phyloP scores from a whole-genome alignment of 64 coral and sea anemone species.

The Porites lutea region DNA sequence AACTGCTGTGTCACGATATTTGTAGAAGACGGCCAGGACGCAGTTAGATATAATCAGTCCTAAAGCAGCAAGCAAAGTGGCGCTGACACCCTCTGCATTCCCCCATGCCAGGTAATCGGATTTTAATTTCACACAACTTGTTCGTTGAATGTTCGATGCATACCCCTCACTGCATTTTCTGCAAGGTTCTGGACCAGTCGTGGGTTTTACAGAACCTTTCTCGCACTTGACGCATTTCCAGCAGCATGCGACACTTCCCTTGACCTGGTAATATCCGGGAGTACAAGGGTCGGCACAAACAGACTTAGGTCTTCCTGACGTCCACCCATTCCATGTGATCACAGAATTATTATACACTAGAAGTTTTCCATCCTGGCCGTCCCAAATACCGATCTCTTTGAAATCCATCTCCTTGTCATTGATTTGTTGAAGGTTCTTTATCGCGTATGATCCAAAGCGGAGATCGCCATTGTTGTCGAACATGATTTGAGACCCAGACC shows the following conservation, averaged over 20 bases:
- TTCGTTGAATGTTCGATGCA: slow-evolving; percentile 69
- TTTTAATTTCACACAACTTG: slow-evolving; percentile 74
- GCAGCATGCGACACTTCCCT: slow-evolving; percentile 79
- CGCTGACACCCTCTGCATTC: slow-evolving; percentile 30
- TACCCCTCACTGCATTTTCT: slow-evolving; percentile 69
- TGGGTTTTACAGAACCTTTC: slow-evolving; percentile 64
- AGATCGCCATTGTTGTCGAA: slow-evolving; percentile 86
- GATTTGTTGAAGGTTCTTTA: slow-evolving; percentile 85
- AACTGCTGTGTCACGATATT: slow-evolving; percentile 77
- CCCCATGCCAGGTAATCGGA: slow-evolving; percentile 76
- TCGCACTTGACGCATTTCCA: slow-evolving; percentile 91
- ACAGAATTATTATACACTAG: slow-evolving; percentile 19
- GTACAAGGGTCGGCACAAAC: slow-evolving; percentile 79
- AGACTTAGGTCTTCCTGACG: slow-evolving; percentile 37
- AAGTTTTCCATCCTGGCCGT: slow-evolving; percentile 50
- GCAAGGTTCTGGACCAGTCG: slow-evolving; percentile 65
- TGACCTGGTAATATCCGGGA: slow-evolving; percentile 73
- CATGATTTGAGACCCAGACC: slow-evolving; percentile 72
- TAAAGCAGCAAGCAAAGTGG: slow-evolving; percentile 15
- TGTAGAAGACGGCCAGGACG: slow-evolving; percentile 75
- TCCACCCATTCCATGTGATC: slow-evolving; percentile 79
- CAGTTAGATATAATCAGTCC: slow-evolving; percentile 40
- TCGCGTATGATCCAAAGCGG: slow-evolving; percentile 82
- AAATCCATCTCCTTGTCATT: slow-evolving; percentile 67
- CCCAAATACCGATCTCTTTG: slow-evolving; percentile 78